Evolutionary conservation across 2,113 vertebrate genomes (phyloP), one percentile per base, ranked within the genome.

Genomic region (Phocoena sinus): DNA sequence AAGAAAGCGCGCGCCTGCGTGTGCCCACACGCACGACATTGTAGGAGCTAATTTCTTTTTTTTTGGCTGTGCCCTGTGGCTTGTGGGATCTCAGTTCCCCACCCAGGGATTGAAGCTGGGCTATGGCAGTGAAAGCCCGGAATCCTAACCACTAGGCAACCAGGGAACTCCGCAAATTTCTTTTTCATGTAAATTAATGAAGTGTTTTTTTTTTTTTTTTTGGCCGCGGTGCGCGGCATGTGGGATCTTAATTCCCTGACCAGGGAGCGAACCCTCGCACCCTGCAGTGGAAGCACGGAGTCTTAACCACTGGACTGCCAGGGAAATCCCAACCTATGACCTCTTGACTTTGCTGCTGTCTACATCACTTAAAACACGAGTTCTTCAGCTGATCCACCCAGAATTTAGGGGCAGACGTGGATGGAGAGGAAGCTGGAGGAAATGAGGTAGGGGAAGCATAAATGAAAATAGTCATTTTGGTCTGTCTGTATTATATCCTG

Each of bases 351-450:
- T 56, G 3, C 8, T 76, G 14, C 33, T n/a, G 17, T n/a, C 38
- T 74, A 14, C 50, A n/a, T 62, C 5, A 21, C 36, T 44, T 63
- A 68, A 71, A 80, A 50, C 33, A 36, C 67, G 62, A 58, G 9
- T 81, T 73, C 53, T 50, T 88, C 11, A 56, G 58, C 47, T 76
- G 31, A 63, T 33, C 25, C 28, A n/a, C 7, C 23, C 11, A 70
- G 53, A 80, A 89, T 60, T 74, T 90, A 73, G 26, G 38, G 74
- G 10, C 31, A 94, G 86, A 65, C 11, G 10, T 31, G 44, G 12
- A 38, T 85, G 68, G 80, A 74, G 47, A 73, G 80, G 73, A 65
- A 77, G 38, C 63, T 87, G 63, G 74, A 94, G 76, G 33, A 93
- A 84, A 12, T 47, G 44, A 91, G 60, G 58, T 74, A 73, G 47